Conservation (phyloP, 2,888 invertebrate genomes). For the Tetragonisca angustula region DNA sequence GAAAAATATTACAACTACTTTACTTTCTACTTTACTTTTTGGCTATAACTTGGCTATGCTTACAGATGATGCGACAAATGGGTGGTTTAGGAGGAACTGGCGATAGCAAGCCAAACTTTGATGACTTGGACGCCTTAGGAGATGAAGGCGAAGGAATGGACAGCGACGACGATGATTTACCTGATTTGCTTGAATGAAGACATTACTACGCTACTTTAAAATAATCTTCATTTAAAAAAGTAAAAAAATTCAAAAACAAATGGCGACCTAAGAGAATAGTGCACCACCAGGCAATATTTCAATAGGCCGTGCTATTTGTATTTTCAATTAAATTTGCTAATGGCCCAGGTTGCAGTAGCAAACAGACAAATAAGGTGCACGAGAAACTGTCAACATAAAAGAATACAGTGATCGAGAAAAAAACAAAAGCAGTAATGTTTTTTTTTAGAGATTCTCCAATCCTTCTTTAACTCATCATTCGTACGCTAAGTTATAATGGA, state of each 20-base stretch:
- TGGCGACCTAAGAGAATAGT: conserved; percentile 69
- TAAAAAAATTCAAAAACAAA: conserved; percentile 60
- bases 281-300: conserved; percentile 69
- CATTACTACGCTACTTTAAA: conserved; percentile 54
- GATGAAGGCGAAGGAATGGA: conserved; percentile 87
- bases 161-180: conserved; percentile 90
- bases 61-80: conserved; percentile 90
- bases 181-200: conserved; percentile 85
- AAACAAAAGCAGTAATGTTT: conserved; percentile 67
- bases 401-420: conserved; percentile 58
- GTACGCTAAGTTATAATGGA: conserved; percentile 80
- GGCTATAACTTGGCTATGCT: conserved; percentile 28
- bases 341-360: conserved; percentile 65
- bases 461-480: conserved; percentile 76
- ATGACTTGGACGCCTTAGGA: conserved; percentile 88
- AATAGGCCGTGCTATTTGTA: conserved; percentile 71
- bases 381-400: conserved; percentile 62
- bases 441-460: conserved; percentile 63
- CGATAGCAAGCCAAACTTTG: conserved; percentile 89
- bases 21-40: too few relatives aligned
- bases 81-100: conserved; percentile 86
- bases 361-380: conserved; percentile 58
- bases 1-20: not conserved
- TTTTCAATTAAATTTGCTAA: conserved; percentile 69
- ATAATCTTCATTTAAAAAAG: conserved; percentile 52